These are phyloP conservation scores for Odocoileus virginianus DNA, from an alignment of 2,113 vertebrate genomes.

Conservation along the genomic window DNA sequence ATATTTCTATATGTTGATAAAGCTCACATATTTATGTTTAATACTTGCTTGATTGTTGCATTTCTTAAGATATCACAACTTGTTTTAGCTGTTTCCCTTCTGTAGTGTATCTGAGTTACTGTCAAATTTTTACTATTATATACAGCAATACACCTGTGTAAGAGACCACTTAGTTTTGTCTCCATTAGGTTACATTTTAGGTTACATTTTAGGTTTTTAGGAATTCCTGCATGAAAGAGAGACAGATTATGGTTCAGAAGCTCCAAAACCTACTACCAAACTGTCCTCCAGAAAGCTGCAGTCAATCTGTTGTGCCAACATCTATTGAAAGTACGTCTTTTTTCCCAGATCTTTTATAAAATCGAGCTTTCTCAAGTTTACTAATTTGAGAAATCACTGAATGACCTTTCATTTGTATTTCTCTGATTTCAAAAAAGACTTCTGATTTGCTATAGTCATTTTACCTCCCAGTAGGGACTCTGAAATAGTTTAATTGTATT, in stretches of 20 bases:
- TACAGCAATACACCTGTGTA: background rate
- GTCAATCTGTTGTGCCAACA: background rate
- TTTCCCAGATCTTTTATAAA: background rate
- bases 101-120: background rate
- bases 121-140: background rate
- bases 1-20: background rate
- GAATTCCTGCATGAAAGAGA: conserved; percentile 5
- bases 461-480: background rate
- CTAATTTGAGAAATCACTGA: background rate
- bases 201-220: background rate
- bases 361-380: background rate
- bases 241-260: background rate
- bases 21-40: background rate
- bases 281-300: background rate
- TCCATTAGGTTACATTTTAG: background rate
- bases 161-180: background rate
- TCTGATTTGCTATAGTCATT: background rate
- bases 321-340: background rate
- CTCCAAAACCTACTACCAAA: background rate
- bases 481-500: background rate
- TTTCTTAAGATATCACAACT: background rate
- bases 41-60: background rate
- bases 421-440: conserved; percentile 3
- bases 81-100: background rate
- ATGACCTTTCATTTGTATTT: background rate